Evolutionary conservation across 2,113 vertebrate species (phyloP), one percentile per base, ranked within the genome.

Genomic region (Struthio camelus): DNA sequence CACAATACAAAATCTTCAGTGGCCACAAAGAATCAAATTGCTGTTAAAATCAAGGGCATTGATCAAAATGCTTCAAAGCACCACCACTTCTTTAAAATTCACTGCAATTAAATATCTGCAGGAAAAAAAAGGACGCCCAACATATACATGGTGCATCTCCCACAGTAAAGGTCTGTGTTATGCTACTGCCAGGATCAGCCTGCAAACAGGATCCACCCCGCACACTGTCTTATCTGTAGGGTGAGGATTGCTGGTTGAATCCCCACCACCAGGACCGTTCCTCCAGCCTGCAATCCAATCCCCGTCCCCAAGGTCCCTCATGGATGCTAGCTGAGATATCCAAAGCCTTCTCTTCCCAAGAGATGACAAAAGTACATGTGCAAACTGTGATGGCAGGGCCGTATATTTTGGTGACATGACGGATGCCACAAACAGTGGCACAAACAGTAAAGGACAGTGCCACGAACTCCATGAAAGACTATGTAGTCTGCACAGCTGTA

Each of bases 401-500:
- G 17, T 20, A 3, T 38, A 19, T 59, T 70, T 32, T 59, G 62
- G 50, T 36, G 69, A 76, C 27, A 28, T 8, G 36, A 70, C 6
- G 24, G 54, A 30, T 27, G 30, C n/a, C n/a, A n/a, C n/a, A n/a
- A n/a, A n/a, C n/a, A n/a, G n/a, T n/a, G n/a, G n/a, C n/a, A n/a
- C n/a, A n/a, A n/a, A n/a, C n/a, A n/a, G n/a, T n/a, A n/a, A 72
- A 69, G 17, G 28, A 11, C 50, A 11, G 30, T 12, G 44, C 64
- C 65, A 72, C 7, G 10, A 72, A 48, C 14, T 70, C 64, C 30
- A 18, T 24, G 19, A 72, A 53, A 66, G 27, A 40, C 6, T 64
- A 15, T 0, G 9, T 0, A 0, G 2, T 18, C 18, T 24, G 23
- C 56, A 44, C 11, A 44, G 59, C 16, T 5, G 0, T 80, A 50